Evolutionary conservation across 2,797 vertebrate species (phyloP).

Genomic region (Typhlichthys subterraneus): DNA sequence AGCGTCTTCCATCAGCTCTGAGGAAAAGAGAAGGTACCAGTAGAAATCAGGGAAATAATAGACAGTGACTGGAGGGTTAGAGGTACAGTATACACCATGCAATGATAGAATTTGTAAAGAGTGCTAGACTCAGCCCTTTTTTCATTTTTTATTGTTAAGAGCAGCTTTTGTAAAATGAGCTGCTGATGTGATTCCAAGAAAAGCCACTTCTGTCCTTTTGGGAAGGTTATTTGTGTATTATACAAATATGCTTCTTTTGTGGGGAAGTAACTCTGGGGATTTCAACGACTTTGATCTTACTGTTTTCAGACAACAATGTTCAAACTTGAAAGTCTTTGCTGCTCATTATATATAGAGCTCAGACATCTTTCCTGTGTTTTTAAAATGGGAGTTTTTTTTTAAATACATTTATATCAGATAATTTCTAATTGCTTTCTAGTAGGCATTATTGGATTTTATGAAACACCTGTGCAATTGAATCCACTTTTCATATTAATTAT

Average conservation of each 20-base stretch:
- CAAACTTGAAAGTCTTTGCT: conserved; percentile 7
- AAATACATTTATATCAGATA: background rate
- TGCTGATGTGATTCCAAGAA: background rate
- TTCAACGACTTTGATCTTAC: conserved; percentile 14
- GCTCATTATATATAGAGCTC: conserved; percentile 1
- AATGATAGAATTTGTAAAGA: too few species aligned
- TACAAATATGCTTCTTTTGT: conserved; percentile 1
- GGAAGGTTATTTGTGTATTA: conserved; percentile 18
- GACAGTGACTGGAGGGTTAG: too few species aligned
- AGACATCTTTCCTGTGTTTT: background rate
- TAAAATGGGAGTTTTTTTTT: background rate
- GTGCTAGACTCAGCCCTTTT: background rate
- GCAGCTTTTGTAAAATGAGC: background rate
- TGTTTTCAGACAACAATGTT: conserved; percentile 1
- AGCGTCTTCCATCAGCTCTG: background rate
- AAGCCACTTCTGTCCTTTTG: background rate
- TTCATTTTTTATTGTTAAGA: background rate
- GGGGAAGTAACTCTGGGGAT: background rate
- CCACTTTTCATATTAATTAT: too few species aligned
- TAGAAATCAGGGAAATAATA: too few species aligned
- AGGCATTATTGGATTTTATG: too few species aligned
- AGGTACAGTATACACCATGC: too few species aligned
- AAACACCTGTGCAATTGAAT: too few species aligned
- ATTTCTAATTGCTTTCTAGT: too few species aligned
- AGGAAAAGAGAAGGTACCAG: background rate